phyloP scores from a whole-genome alignment of 2,797 vertebrate species.

The Leuciscus waleckii region DNA sequence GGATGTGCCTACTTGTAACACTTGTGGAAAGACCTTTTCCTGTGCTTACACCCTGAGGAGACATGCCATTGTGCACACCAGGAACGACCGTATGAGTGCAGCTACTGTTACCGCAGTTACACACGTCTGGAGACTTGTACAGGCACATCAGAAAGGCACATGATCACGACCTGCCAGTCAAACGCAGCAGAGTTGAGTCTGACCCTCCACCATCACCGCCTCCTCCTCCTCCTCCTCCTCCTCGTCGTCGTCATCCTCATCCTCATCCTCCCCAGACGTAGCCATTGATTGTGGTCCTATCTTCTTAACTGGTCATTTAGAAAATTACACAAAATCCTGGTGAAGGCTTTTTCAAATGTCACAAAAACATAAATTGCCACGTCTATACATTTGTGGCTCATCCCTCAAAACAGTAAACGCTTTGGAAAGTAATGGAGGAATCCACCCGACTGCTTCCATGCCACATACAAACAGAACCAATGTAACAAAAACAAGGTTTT shows the following conservation, averaged over 20 bases:
- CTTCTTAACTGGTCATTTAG: not conserved
- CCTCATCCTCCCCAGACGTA: conserved; percentile 61
- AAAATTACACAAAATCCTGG: not conserved
- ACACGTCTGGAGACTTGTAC: conserved; percentile 94
- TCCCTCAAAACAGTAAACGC: not conserved
- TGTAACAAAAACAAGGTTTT: not conserved
- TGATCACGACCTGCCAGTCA: conserved; percentile 83
- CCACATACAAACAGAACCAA: not conserved
- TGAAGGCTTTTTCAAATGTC: conserved; percentile 26
- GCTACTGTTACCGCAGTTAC: conserved; percentile 94
- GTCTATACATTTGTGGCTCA: not conserved
- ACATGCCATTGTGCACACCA: conserved; percentile 93
- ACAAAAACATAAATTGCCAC: not conserved
- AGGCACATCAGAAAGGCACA: conserved; percentile 94
- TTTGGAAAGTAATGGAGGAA: conserved; percentile 1
- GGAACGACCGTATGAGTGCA: conserved; percentile 94
- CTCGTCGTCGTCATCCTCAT: conserved; percentile 62
- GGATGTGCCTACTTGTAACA: conserved; percentile 90
- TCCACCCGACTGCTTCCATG: not conserved
- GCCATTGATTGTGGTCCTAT: not conserved
- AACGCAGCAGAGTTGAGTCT: conserved; percentile 82
- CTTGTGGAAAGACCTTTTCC: conserved; percentile 94
- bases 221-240: conserved; percentile 57
- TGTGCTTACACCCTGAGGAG: conserved; percentile 92
- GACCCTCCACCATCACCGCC: conserved; percentile 66